Conservation (phyloP, 1,140 invertebrate genomes). For the Fopius arisanus region DNA sequence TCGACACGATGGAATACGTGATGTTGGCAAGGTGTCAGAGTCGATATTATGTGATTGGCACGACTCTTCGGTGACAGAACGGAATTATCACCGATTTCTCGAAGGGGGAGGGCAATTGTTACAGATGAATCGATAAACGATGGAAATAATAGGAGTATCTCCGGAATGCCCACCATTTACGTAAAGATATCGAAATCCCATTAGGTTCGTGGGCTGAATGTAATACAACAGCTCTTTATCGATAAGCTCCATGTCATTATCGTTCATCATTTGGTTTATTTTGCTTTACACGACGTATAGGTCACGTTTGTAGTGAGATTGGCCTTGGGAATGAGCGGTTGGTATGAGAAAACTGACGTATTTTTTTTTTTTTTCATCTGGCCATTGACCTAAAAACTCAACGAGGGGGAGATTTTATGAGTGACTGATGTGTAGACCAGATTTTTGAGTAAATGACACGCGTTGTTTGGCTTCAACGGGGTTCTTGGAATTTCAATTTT, state of each 20-base stretch:
- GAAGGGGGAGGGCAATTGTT: neutral
- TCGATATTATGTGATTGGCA: conserved; percentile 35
- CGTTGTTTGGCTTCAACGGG: neutral
- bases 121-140: neutral
- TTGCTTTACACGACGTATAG: neutral
- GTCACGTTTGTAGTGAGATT: neutral
- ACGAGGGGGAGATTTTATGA: conserved; percentile 7
- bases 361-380: neutral
- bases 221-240: neutral
- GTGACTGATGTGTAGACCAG: neutral
- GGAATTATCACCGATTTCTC: neutral
- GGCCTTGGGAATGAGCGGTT: conserved; percentile 7
- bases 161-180: neutral
- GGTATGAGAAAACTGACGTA: conserved; percentile 15
- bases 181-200: neutral
- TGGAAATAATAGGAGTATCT: too few relatives aligned
- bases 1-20: conserved; percentile 16
- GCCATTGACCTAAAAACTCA: conserved; percentile 14
- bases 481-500: neutral
- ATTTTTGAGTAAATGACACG: neutral
- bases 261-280: neutral
- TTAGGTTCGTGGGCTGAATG: neutral
- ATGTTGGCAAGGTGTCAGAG: conserved; percentile 35
- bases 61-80: conserved; percentile 33
- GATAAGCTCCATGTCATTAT: neutral